Conservation (phyloP, 2,113 vertebrate genomes). For the Caranx ignobilis region DNA sequence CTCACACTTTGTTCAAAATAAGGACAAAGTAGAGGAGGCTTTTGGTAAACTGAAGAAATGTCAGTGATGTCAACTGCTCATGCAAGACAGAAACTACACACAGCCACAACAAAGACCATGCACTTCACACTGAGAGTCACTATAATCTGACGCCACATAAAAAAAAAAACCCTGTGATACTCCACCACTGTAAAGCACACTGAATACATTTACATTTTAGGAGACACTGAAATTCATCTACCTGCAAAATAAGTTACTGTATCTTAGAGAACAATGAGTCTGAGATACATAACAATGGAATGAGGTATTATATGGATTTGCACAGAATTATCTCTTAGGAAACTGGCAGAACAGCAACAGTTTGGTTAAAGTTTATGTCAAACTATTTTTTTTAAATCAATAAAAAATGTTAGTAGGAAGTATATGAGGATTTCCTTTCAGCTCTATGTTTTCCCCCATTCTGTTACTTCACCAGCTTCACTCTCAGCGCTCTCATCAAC, state of each 20-base stretch:
- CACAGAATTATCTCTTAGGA: not conserved
- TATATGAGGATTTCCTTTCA: not conserved
- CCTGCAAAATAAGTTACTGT: not conserved
- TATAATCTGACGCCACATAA: slow-evolving; percentile 22
- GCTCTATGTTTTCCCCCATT: not conserved
- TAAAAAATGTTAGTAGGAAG: not conserved
- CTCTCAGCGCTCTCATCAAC: not conserved
- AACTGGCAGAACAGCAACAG: not conserved
- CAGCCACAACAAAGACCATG: slow-evolving; percentile 24
- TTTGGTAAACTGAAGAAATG: slow-evolving; percentile 31
- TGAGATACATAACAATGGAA: slow-evolving; percentile 1
- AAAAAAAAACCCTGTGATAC: not conserved
- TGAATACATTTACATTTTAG: slow-evolving; percentile 22
- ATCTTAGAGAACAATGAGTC: not conserved
- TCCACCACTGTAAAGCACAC: not conserved
- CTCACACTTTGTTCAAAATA: slow-evolving; percentile 21
- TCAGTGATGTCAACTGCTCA: slow-evolving; percentile 11
- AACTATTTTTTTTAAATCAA: not conserved
- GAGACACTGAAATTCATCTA: not conserved
- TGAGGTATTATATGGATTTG: not conserved
- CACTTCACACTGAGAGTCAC: slow-evolving; percentile 15
- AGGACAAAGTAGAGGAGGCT: not conserved
- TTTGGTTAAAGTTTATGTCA: not conserved
- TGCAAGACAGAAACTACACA: slow-evolving; percentile 41
- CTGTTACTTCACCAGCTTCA: not conserved